Conservation (phyloP, 2,888 invertebrate species). For the Cataglyphis albicans region DNA sequence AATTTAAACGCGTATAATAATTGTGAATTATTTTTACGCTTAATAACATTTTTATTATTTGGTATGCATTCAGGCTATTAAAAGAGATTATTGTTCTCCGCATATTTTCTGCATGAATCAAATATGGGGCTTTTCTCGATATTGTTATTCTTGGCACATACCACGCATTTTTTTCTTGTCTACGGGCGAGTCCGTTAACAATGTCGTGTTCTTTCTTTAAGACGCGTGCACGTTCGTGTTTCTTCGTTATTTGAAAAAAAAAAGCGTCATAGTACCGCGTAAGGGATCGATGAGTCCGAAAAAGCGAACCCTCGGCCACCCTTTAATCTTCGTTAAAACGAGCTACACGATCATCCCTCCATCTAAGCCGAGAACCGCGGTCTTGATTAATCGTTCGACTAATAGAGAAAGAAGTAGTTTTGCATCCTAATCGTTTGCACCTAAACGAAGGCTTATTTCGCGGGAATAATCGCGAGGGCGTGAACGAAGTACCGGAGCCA, state of each 20-base stretch:
- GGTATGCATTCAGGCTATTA: not conserved
- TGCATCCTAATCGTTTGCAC: conserved; percentile 25
- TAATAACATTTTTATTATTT: not conserved
- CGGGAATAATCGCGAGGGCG: conserved; percentile 47
- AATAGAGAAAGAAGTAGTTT: conserved; percentile 77
- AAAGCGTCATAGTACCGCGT: conserved; percentile 2
- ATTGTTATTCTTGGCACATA: not conserved
- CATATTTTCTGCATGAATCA: not conserved
- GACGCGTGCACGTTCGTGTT: conserved; percentile 29
- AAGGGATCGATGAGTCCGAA: conserved; percentile 24
- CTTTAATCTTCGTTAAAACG: conserved; percentile 77
- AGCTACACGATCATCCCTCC: conserved; percentile 46
- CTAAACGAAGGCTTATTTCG: conserved; percentile 13
- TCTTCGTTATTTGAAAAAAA: conserved; percentile 13
- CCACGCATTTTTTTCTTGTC: not conserved
- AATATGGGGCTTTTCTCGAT: not conserved
- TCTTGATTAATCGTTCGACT: conserved; percentile 75
- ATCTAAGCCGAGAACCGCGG: conserved; percentile 49
- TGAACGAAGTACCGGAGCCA: conserved; percentile 18
- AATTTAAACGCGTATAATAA: not conserved
- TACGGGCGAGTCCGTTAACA: not conserved
- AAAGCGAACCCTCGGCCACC: conserved; percentile 38
- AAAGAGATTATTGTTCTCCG: not conserved
- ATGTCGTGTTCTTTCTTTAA: not conserved
- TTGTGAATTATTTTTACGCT: not conserved